phyloP scores from a whole-genome alignment of 1,140 invertebrate genomes.

The Meloidogyne chitwoodi region DNA sequence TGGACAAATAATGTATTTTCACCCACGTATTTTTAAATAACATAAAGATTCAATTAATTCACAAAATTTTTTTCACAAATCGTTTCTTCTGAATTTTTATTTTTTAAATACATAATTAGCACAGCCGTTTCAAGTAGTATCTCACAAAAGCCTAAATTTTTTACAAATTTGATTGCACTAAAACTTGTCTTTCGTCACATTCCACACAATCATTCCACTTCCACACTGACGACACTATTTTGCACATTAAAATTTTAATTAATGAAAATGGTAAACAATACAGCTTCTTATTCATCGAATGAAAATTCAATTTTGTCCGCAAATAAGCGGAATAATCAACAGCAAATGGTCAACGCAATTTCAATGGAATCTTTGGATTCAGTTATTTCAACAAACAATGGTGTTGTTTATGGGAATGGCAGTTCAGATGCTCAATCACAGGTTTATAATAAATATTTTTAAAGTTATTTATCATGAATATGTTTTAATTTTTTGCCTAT shows the following conservation, averaged over 20 bases:
- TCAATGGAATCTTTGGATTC: conserved; percentile 60
- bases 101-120: background rate
- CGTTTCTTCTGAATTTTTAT: too few relatives aligned
- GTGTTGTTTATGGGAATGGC: conserved; percentile 17
- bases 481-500: too few relatives aligned
- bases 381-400: conserved; percentile 37
- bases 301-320: background rate
- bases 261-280: conserved; percentile 27
- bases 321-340: conserved; percentile 10
- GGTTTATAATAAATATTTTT: background rate
- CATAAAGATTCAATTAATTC: too few relatives aligned
- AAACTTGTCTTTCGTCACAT: background rate
- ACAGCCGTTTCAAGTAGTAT: background rate
- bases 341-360: conserved; percentile 41
- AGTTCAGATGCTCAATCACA: conserved; percentile 11
- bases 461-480: conserved; percentile 14
- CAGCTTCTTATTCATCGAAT: conserved; percentile 2
- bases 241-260: background rate
- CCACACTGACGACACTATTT: background rate
- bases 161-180: background rate
- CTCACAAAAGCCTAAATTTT: background rate
- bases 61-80: background rate
- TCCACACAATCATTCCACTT: background rate
- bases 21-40: too few relatives aligned
- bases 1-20: too few relatives aligned